phyloP scores from a whole-genome alignment of 2,113 vertebrate species.

The Paradoxurus hermaphroditus region DNA sequence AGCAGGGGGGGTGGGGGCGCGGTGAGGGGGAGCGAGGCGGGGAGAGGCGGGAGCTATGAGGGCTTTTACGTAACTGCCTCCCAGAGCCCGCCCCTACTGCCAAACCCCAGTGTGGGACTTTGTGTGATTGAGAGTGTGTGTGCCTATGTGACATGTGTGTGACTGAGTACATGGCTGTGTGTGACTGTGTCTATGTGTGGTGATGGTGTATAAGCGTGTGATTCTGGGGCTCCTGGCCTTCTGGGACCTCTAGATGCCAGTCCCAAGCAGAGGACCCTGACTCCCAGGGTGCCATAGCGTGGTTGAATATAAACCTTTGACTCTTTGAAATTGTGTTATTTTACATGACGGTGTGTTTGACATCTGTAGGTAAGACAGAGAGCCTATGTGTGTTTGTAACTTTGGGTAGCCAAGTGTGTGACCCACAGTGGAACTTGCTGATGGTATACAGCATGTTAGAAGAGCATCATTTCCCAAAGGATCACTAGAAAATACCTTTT shows the following conservation, averaged over 20 bases:
- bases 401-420: neutral
- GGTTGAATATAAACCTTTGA: neutral
- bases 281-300: neutral
- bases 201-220: neutral
- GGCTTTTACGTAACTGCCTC: constrained; percentile 77
- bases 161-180: neutral
- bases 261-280: neutral
- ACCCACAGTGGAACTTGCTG: neutral
- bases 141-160: constrained; percentile 50
- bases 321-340: neutral
- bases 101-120: constrained; percentile 60
- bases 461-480: neutral
- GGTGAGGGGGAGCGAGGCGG: neutral
- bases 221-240: neutral
- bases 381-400: neutral
- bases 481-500: constrained; percentile 13
- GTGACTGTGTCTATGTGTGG: neutral
- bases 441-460: neutral
- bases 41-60: constrained; percentile 39
- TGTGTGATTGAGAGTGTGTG: constrained; percentile 63
- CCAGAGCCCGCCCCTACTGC: constrained; percentile 65
- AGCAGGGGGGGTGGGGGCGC: constrained; percentile 44
- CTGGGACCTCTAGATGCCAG: neutral
- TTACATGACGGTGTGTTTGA: neutral
- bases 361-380: neutral